These are phyloP conservation scores for Hemibagrus wyckioides DNA, from an alignment of 2,113 vertebrate species.

Conservation along the genomic window DNA sequence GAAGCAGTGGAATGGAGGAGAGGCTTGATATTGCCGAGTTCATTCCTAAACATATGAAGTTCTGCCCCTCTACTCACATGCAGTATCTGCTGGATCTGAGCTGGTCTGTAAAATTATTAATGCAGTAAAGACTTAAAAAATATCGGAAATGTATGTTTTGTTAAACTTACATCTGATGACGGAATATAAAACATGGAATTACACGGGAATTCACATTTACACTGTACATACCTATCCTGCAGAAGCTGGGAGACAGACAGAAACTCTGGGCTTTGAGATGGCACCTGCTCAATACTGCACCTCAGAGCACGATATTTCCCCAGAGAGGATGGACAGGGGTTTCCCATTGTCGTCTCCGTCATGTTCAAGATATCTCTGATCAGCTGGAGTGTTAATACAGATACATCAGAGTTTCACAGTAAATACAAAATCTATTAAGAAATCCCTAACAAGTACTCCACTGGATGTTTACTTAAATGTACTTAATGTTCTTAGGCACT, in stretches of 20 bases:
- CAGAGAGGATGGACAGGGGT: conserved; percentile 68
- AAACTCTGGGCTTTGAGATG: conserved; percentile 71
- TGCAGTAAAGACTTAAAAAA: background rate
- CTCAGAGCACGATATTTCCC: conserved; percentile 83
- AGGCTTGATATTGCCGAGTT: conserved; percentile 74
- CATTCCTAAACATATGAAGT: conserved; percentile 72
- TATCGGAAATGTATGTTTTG: background rate
- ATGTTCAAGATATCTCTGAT: conserved; percentile 81
- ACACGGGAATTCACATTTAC: background rate
- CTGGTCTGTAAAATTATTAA: conserved; percentile 51
- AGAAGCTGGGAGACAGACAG: conserved; percentile 64
- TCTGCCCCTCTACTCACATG: conserved; percentile 75
- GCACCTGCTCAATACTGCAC: conserved; percentile 77
- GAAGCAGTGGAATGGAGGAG: conserved; percentile 79
- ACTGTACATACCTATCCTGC: conserved; percentile 52
- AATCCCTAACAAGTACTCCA: background rate
- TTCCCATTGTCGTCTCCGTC: conserved; percentile 74
- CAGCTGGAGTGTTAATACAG: conserved; percentile 65
- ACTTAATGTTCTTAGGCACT: background rate
- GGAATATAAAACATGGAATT: background rate
- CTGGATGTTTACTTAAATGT: background rate
- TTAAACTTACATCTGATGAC: background rate
- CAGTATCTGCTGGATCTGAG: conserved; percentile 75
- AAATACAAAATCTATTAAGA: background rate
- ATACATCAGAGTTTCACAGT: background rate